Base-by-base conservation (phyloP, 1,140 invertebrate species). In the Cecropterus lyciades region DNA sequence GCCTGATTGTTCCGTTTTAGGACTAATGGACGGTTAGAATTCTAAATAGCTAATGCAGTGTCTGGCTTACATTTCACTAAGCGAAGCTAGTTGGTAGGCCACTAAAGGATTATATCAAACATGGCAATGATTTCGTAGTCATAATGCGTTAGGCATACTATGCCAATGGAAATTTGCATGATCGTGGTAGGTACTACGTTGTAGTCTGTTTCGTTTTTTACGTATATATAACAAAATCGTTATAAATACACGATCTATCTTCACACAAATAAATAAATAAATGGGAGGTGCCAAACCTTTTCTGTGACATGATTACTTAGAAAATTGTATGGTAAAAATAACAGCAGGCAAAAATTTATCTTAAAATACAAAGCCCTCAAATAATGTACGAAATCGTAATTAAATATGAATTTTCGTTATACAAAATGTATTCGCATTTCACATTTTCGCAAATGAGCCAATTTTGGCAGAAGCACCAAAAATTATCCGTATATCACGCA, bases 401-500 rank as follows among this genome's bases (percentile, higher is more conserved):
- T 37, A 77, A 69, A 75, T 53, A 37, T 62, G 37, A 16, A 63
- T 46, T 30, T 30, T 30, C 27, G 15, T 40, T 43, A 65, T 14
- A 43, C 67, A 72, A 42, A 11, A 77, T 59, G 56, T 33, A 27
- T 56, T 75, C 64, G 71, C 55, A 59, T 77, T 69, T 62, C 70
- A 65, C 55, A 75, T 78, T 74, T 70, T 53, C 56, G 30, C 57
- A 57, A 55, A 77, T 77, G 55, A 73, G 49, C 46, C 67, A 77
- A 75, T 76, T 74, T 75, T 43, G 45, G 16, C 46, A 40, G 13
- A 62, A 62, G 20, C 53, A 67, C 45, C 70, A 56, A 65, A 75
- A 78, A 78, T 84, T 70, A 79, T 70, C 77, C 74, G 73, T 79
- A 77, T 77, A 81, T 80, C 74, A 79, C 75, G 66, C 56, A 81